phyloP scores from a whole-genome alignment of 2,113 vertebrate species.

The Pogonocichla stellata region DNA sequence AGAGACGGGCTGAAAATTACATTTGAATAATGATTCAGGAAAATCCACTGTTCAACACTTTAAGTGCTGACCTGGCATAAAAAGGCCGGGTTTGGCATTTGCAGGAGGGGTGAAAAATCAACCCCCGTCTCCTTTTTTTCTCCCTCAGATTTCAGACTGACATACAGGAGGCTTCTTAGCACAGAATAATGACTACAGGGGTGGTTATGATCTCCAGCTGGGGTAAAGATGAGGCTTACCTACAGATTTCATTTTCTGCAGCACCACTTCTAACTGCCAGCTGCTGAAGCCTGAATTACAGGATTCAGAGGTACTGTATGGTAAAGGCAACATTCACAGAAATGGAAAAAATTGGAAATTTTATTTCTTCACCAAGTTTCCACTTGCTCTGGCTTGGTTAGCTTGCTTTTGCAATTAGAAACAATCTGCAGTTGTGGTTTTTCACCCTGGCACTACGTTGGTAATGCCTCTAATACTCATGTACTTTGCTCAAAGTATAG shows the following conservation, averaged over 20 bases:
- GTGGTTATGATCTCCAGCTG: background rate
- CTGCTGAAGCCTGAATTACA: conserved; percentile 4
- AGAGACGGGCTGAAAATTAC: background rate
- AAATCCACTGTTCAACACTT: background rate
- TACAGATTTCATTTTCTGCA: background rate
- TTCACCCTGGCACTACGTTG: background rate
- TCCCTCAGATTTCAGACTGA: background rate
- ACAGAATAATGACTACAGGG: background rate
- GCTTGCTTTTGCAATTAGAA: background rate
- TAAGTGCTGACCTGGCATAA: background rate
- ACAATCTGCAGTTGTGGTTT: background rate
- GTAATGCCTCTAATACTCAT: background rate
- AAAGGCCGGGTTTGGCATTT: background rate
- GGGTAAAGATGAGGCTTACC: background rate
- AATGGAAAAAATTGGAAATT: background rate
- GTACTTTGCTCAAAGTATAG: background rate
- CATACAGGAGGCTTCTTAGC: background rate
- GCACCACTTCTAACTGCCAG: background rate
- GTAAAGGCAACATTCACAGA: background rate
- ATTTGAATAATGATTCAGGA: background rate
- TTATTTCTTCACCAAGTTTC: background rate
- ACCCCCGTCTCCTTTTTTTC: background rate
- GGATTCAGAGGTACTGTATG: background rate
- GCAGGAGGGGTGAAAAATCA: background rate
- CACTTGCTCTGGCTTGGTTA: background rate